These are phyloP conservation scores for Platorchestia sp. DNA, from an alignment of 1,140 invertebrate genomes.

Conservation along the genomic window DNA sequence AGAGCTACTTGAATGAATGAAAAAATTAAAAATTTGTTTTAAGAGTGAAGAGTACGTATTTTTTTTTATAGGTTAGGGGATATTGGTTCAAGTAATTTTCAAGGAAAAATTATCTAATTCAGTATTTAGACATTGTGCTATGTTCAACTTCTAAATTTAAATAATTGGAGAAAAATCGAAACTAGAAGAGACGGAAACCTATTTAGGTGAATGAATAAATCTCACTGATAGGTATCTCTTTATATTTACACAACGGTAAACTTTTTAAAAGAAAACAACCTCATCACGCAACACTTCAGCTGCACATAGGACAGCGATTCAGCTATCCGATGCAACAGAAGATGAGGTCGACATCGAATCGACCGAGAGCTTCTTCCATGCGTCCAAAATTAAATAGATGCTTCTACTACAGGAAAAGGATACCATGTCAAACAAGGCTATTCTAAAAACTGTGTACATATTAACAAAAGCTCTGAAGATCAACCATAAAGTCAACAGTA, in stretches of 20 bases:
- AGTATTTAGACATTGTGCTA: background rate
- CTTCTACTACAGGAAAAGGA: background rate
- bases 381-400: background rate
- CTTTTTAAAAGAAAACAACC: background rate
- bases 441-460: conserved; percentile 2
- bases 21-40: too few species aligned
- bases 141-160: background rate
- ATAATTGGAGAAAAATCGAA: background rate
- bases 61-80: too few species aligned
- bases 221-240: background rate
- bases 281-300: background rate
- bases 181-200: background rate
- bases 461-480: background rate
- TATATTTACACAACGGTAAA: background rate
- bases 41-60: too few species aligned
- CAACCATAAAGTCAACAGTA: background rate
- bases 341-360: background rate
- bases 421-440: background rate
- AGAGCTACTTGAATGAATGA: too few species aligned
- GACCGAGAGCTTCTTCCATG: background rate
- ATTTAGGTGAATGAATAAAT: background rate
- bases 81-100: too few species aligned
- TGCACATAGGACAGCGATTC: background rate
- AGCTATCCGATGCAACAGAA: background rate
- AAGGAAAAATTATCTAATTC: too few species aligned